These are phyloP conservation scores for Mohoua ochrocephala DNA, from an alignment of 2,113 vertebrate genomes.

Conservation along the genomic window DNA sequence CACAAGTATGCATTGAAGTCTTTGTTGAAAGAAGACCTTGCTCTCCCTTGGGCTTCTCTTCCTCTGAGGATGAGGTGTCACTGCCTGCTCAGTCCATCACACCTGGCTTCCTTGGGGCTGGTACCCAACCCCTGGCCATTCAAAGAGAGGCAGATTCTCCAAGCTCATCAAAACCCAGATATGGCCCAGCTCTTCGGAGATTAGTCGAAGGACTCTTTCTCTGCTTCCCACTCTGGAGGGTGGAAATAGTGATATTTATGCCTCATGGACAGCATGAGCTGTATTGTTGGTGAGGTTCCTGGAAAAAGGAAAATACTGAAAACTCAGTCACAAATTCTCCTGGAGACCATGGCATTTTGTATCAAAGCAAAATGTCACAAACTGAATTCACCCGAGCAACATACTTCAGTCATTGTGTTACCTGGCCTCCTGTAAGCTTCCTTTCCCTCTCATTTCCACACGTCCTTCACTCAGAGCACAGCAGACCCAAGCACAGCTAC, in stretches of 20 bases:
- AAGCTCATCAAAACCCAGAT: neutral
- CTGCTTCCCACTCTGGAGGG: neutral
- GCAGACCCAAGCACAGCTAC: neutral
- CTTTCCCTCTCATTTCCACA: neutral
- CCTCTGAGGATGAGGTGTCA: neutral
- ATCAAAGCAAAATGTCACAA: neutral
- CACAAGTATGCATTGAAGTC: neutral
- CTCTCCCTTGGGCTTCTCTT: neutral
- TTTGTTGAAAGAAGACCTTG: neutral
- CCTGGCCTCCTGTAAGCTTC: neutral
- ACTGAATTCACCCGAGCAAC: neutral
- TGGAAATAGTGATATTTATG: neutral
- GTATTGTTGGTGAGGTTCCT: neutral
- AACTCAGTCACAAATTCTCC: neutral
- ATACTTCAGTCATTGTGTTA: neutral
- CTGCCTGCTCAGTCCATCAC: neutral
- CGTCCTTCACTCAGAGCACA: neutral
- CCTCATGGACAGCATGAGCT: neutral
- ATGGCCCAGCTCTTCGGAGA: neutral
- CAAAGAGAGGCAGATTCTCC: neutral
- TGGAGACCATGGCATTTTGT: neutral
- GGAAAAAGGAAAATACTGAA: neutral
- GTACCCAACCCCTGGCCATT: neutral
- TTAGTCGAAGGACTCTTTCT: neutral
- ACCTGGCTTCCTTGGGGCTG: neutral